These are phyloP conservation scores for Nyctibius bracteatus DNA, from an alignment of 2,113 vertebrate genomes.

Conservation along the genomic window DNA sequence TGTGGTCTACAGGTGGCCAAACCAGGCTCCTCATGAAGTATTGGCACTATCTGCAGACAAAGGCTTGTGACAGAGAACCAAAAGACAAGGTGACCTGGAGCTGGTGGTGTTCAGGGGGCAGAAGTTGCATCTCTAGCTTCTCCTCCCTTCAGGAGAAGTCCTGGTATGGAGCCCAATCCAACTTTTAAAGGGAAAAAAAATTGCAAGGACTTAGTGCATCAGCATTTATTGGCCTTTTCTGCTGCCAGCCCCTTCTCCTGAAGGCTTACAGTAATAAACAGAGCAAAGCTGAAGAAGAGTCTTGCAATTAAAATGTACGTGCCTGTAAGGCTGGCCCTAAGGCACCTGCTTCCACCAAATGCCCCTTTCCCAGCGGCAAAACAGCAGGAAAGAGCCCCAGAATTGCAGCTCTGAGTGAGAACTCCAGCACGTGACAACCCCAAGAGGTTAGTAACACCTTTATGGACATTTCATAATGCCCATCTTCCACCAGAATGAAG, in stretches of 20 bases:
- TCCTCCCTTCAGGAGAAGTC: background rate
- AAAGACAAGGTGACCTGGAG: background rate
- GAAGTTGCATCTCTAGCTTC: background rate
- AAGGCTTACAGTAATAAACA: background rate
- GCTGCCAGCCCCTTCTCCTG: background rate
- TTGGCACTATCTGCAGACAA: background rate
- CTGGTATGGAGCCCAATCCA: background rate
- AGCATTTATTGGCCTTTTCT: background rate
- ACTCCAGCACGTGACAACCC: background rate
- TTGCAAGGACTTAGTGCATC: background rate
- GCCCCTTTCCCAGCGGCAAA: background rate
- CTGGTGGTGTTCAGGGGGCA: background rate
- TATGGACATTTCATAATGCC: fast-evolving
- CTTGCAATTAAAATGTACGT: fast-evolving
- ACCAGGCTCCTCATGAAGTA: background rate
- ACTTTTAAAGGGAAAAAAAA: background rate
- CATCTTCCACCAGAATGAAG: background rate
- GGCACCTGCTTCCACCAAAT: background rate
- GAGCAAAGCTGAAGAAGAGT: background rate
- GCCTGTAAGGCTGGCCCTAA: background rate
- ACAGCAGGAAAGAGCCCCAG: background rate
- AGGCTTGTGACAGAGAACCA: fast-evolving
- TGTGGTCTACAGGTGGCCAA: background rate
- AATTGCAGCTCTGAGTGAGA: fast-evolving
- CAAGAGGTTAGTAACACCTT: too few relatives aligned